Percentiles rank a stretch among this genome's conserved stretches.
Evolutionary conservation across 1,140 invertebrate genomes (phyloP).

Genomic region (Kradibia gibbosae): DNA sequence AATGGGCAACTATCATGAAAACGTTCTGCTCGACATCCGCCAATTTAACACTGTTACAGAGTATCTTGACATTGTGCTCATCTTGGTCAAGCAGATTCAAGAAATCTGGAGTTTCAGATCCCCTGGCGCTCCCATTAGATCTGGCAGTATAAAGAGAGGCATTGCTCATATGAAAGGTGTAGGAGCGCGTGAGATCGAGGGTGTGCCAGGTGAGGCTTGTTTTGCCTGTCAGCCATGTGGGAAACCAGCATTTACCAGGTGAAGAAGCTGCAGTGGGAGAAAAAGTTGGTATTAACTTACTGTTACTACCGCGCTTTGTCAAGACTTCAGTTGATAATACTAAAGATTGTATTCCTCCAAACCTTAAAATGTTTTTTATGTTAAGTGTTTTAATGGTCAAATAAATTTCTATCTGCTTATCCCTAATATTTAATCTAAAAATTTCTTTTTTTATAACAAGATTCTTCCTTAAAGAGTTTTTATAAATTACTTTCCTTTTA

Average conservation of each 20-base stretch:
- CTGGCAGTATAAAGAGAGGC: conserved; percentile 79
- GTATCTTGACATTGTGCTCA: conserved; percentile 77
- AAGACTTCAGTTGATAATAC: no score
- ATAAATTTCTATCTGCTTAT: no score
- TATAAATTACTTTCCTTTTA: no score
- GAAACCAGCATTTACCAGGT: conserved; percentile 79
- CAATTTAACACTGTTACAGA: conserved; percentile 80
- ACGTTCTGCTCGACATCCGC: conserved; percentile 74
- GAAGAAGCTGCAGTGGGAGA: conserved; percentile 68
- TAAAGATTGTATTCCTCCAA: no score
- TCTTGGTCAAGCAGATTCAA: conserved; percentile 70
- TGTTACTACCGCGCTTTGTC: not conserved
- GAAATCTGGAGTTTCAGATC: conserved; percentile 69
- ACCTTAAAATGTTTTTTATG: no score
- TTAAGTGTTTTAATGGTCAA: no score
- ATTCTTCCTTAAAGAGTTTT: no score
- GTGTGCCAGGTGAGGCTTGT: conserved; percentile 83
- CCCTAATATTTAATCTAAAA: no score
- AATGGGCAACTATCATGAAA: conserved; percentile 80
- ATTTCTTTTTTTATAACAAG: no score
- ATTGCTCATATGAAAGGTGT: conserved; percentile 83
- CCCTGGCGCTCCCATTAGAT: conserved; percentile 64
- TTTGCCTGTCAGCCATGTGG: conserved; percentile 82
- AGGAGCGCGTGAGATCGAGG: conserved; percentile 81
- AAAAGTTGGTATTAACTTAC: not conserved